These are phyloP conservation scores for Temnothorax ravouxi DNA, from an alignment of 2,888 invertebrate species.

Conservation along the genomic window DNA sequence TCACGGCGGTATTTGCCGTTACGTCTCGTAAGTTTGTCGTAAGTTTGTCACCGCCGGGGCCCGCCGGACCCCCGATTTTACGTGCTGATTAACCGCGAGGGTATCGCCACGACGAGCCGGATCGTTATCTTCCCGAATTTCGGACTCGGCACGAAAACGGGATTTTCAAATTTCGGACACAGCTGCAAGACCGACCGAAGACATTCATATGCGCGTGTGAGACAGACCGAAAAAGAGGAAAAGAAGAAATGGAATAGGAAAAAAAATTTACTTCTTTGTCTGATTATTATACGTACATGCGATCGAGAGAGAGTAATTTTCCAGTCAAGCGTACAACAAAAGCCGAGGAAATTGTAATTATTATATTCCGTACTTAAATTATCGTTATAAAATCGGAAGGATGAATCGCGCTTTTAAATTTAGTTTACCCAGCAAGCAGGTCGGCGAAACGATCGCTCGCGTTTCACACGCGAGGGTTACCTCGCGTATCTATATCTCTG, in stretches of 20 bases:
- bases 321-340: not conserved
- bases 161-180: constrained; percentile 17
- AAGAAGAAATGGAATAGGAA: too few relatives aligned
- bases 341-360: not conserved
- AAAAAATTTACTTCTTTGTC: not conserved
- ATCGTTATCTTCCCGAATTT: not conserved
- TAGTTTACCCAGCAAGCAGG: constrained; percentile 44
- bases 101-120: not conserved
- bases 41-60: constrained; percentile 42
- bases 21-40: constrained; percentile 55
- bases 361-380: not conserved
- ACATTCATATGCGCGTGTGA: not conserved
- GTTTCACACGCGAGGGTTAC: constrained; percentile 52
- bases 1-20: constrained; percentile 49
- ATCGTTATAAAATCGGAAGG: constrained; percentile 20
- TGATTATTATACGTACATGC: not conserved
- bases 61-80: constrained; percentile 37
- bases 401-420: constrained; percentile 31
- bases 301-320: not conserved
- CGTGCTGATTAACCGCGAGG: constrained; percentile 49
- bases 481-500: constrained; percentile 27
- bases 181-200: not conserved
- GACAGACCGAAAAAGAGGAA: not conserved
- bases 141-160: not conserved
- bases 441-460: constrained; percentile 53